Percentiles rank a stretch among this genome's conserved stretches.
phyloP scores from a whole-genome alignment of 2,113 vertebrate species.

The Tachysurus fulvidraco region DNA sequence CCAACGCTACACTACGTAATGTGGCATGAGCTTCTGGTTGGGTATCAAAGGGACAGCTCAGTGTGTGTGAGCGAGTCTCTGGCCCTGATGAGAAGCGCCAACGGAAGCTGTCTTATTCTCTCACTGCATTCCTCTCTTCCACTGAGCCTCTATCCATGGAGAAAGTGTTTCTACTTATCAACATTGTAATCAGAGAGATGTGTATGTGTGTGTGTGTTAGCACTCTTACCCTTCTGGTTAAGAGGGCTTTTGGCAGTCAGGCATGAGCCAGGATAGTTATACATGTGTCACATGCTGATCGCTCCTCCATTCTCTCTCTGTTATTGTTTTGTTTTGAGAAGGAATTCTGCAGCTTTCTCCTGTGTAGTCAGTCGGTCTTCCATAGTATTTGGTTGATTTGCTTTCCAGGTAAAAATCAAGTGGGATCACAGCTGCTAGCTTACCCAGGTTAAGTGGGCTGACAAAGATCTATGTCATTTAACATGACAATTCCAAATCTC shows the following conservation, averaged over 20 bases:
- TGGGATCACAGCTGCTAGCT: constrained; percentile 37
- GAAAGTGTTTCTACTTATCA: constrained; percentile 57
- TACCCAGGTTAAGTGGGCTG: constrained; percentile 48
- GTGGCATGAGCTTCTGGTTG: constrained; percentile 70
- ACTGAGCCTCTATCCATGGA: constrained; percentile 58
- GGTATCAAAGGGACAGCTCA: constrained; percentile 48
- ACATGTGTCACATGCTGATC: constrained; percentile 39
- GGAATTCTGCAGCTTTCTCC: constrained; percentile 45
- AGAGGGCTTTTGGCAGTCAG: constrained; percentile 53
- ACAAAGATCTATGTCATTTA: constrained; percentile 19
- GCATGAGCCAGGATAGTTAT: constrained; percentile 37
- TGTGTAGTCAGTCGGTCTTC: constrained; percentile 37
- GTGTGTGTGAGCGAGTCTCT: constrained; percentile 23
- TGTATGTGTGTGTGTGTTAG: constrained; percentile 41
- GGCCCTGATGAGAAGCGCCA: constrained; percentile 36
- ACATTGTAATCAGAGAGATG: constrained; percentile 48
- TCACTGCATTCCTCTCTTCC: constrained; percentile 60
- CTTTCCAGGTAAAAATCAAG: constrained; percentile 28
- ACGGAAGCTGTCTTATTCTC: constrained; percentile 41
- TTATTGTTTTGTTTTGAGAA: constrained; percentile 54
- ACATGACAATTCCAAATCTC: neutral
- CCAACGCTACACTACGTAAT: constrained; percentile 66
- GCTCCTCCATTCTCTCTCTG: constrained; percentile 29
- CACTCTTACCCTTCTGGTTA: constrained; percentile 40
- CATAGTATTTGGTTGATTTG: constrained; percentile 43